These are phyloP conservation scores for Helicoverpa zea DNA, from an alignment of 1,140 invertebrate species.

Conservation along the genomic window DNA sequence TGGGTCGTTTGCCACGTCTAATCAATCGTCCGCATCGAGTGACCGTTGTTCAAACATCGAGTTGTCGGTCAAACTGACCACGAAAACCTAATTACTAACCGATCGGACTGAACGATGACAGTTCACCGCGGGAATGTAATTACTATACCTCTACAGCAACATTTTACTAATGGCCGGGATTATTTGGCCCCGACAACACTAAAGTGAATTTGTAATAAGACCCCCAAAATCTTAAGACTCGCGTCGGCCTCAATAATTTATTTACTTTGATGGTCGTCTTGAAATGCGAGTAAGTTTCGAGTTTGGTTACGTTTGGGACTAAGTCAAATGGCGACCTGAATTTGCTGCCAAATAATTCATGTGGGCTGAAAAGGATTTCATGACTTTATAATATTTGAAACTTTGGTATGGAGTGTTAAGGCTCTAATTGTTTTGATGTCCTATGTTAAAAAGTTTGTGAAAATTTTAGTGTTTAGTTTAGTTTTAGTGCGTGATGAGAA, in stretches of 20 bases:
- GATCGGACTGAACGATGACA: slow-evolving; percentile 68
- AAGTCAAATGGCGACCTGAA: slow-evolving; percentile 28
- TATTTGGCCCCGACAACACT: slow-evolving; percentile 59
- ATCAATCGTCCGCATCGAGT: slow-evolving; percentile 66
- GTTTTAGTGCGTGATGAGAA: too few relatives aligned
- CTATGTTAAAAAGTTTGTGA: too few relatives aligned
- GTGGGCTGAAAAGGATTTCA: background rate
- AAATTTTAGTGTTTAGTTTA: too few relatives aligned
- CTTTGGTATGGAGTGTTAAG: too few relatives aligned
- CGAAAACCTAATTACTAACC: slow-evolving; percentile 69
- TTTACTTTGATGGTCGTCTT: slow-evolving; percentile 57
- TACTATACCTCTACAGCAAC: slow-evolving; percentile 60
- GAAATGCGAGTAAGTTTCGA: slow-evolving; percentile 47
- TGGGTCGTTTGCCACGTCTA: slow-evolving; percentile 55
- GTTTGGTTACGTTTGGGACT: slow-evolving; percentile 39
- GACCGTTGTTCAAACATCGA: slow-evolving; percentile 52
- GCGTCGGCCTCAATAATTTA: slow-evolving; percentile 66
- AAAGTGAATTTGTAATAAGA: slow-evolving; percentile 74
- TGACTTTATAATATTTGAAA: too few relatives aligned
- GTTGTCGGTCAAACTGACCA: slow-evolving; percentile 63
- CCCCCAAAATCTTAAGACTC: slow-evolving; percentile 61
- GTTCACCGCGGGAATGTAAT: slow-evolving; percentile 70
- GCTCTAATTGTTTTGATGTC: too few relatives aligned
- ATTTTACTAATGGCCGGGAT: slow-evolving; percentile 66
- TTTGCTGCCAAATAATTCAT: slow-evolving; percentile 25